Conservation (phyloP, 1,140 invertebrate species). For the Macrobrachium nipponense region DNA sequence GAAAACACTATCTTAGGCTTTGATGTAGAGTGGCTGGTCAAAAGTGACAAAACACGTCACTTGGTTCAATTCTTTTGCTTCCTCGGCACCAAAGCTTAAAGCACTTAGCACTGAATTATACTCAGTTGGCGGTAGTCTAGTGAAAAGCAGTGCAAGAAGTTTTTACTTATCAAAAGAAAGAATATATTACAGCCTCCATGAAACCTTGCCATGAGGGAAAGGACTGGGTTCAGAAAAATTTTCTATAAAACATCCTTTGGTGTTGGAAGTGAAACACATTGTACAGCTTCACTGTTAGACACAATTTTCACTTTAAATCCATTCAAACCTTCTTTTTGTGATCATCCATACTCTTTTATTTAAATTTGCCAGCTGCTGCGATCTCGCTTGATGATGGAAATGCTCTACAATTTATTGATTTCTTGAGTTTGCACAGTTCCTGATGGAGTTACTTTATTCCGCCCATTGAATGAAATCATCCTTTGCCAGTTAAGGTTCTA, state of each 20-base stretch:
- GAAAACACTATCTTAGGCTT: not conserved
- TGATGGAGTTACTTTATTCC: constrained; percentile 18
- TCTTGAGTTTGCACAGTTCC: not conserved
- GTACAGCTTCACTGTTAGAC: constrained; percentile 7
- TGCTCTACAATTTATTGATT: not conserved
- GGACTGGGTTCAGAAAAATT: not conserved
- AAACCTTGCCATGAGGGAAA: not conserved
- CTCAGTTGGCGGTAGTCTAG: too few relatives aligned
- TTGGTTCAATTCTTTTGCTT: too few relatives aligned
- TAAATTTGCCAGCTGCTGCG: too few relatives aligned
- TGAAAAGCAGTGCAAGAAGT: too few relatives aligned
- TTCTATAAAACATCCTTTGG: not conserved
- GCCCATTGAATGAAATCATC: not conserved
- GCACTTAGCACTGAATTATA: too few relatives aligned
- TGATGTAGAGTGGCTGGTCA: constrained; percentile 1
- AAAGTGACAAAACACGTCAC: not conserved
- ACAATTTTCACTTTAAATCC: not conserved
- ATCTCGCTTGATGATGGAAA: too few relatives aligned
- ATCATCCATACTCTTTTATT: too few relatives aligned
- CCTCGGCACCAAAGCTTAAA: too few relatives aligned
- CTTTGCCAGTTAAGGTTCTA: constrained; percentile 12
- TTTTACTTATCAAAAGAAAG: not conserved
- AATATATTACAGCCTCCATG: not conserved
- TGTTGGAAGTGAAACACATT: not conserved
- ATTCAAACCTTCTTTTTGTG: too few relatives aligned